Base-by-base conservation (phyloP, 92 coral and sea anemone genomes). In the Siderastrea radians region DNA sequence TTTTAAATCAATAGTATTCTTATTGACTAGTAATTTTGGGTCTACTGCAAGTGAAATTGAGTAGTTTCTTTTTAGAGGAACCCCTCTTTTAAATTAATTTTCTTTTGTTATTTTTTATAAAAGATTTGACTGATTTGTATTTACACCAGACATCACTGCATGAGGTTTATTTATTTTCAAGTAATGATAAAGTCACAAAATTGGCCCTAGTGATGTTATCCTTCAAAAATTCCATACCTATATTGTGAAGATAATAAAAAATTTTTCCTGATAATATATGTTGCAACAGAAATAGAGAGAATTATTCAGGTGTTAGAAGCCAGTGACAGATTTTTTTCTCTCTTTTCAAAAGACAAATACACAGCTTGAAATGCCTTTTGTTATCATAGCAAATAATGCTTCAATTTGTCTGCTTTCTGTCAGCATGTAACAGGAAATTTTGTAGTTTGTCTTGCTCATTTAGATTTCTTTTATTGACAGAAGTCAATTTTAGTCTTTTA, bases 311-410 rank as follows among this genome's bases (percentile, higher is more conserved):
- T 47, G 4, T 14, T 15, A 47, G 11, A 6, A 46, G 16, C 17
- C 26, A n/a, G 5, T 59, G 46, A 10, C 54, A 76, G 19, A 45
- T 54, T 45, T 46, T 7, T 46, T 6, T 47, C 57, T 61, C 14
- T 47, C 38, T 78, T 61, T n/a, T 16, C 68, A 13, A 77, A 76
- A 43, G 46, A 58, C 17, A 78, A 48, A 78, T 15, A 48, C 82
- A 47, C 82, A 62, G 71, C 45, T 62, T 51, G 71, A 61, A 60
- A 78, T 72, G 48, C 62, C 82, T 72, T 78, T 52, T 78, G 82
- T 78, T 78, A 61, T 59, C 51, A 26, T 49, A 48, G 9, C 70
- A 78, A 78, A 19, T 78, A 62, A 58, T 76, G 47, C 61, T 58
- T 58, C 26, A 61, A 78, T 61, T 61, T 78, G 45, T 49, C 48